These are phyloP conservation scores for Oryzaephilus surinamensis DNA, from an alignment of 1,140 invertebrate species.

Conservation along the genomic window DNA sequence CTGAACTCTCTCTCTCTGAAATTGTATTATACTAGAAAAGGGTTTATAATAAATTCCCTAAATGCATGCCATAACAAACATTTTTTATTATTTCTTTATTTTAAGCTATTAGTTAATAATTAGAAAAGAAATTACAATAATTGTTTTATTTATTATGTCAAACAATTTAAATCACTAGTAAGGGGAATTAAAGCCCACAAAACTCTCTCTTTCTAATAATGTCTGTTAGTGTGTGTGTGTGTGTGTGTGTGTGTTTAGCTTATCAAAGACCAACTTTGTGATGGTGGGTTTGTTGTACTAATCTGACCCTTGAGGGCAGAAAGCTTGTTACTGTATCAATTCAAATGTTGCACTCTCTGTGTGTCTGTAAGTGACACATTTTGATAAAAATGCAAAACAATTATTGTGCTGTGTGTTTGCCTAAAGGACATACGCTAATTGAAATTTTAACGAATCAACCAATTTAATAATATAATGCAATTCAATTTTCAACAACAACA, in stretches of 20 bases:
- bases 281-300: slow-evolving; percentile 6
- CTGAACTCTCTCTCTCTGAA: no score
- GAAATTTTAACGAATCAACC: slow-evolving; percentile 24
- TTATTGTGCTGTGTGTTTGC: slow-evolving; percentile 1
- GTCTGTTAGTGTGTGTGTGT: no score
- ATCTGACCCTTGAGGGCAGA: slow-evolving; percentile 4
- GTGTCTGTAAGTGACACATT: slow-evolving; percentile 32
- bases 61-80: no score
- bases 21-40: no score
- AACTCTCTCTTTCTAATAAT: no score
- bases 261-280: slow-evolving; percentile 11
- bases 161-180: no score
- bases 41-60: no score
- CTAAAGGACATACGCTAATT: slow-evolving; percentile 26
- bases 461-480: slow-evolving; percentile 19
- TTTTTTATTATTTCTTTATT: no score
- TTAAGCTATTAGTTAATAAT: no score
- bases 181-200: slow-evolving; percentile 9
- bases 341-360: slow-evolving; percentile 11
- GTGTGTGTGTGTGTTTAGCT: no score
- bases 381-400: slow-evolving; percentile 31
- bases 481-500: slow-evolving; percentile 25
- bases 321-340: slow-evolving; percentile 21
- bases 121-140: no score
- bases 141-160: no score